Evolutionary conservation across 2,113 vertebrate species (phyloP), one percentile per base, ranked within the genome.

Genomic region (Aix galericulata): DNA sequence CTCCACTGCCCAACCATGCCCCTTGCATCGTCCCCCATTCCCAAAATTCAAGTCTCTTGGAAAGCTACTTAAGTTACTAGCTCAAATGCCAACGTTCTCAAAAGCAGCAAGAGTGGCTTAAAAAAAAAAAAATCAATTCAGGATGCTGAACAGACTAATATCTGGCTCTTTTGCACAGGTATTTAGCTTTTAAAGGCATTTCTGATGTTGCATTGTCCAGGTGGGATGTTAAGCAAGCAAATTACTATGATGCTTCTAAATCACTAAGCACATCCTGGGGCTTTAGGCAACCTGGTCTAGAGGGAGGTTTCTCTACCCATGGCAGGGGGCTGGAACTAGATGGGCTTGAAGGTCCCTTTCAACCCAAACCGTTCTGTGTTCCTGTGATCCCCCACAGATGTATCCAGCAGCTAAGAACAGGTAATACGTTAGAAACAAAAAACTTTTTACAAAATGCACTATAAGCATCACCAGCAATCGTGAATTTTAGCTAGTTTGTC

Each of bases 1-100:
- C 44, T 31, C 11, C 56, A 17, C 58, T 23, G 36, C 18, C 34
- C 17, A 68, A 36, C 15, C 22, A 17, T 17, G 7, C 6, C 31
- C 44, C 52, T 9, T 26, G n/a, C 46, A 8, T 12, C 21, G 52
- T 13, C 22, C 17, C 22, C 4, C 0, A 12, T 1, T 5, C 40
- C 31, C 67, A 44, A 88, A 63, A 16, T 64, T 3, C 3, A 2
- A 8, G 14, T 13, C 26, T 82, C 59, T 52, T 12, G 5, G 1
- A 5, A 8, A 91, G 6, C 25, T 29, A 29, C 67, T 23, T 53
- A 93, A 60, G 31, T 76, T 17, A 6, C 0, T 9, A 11, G 36
- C 32, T 48, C 53, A 46, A 52, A 80, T 1, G 1, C 7, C 26
- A 15, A n/a, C 44, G 20, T 62, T 8, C 59, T 38, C 58, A 22